Evolutionary conservation across 2,888 invertebrate species (phyloP).

Genomic region (Chloroclystis v-ata): DNA sequence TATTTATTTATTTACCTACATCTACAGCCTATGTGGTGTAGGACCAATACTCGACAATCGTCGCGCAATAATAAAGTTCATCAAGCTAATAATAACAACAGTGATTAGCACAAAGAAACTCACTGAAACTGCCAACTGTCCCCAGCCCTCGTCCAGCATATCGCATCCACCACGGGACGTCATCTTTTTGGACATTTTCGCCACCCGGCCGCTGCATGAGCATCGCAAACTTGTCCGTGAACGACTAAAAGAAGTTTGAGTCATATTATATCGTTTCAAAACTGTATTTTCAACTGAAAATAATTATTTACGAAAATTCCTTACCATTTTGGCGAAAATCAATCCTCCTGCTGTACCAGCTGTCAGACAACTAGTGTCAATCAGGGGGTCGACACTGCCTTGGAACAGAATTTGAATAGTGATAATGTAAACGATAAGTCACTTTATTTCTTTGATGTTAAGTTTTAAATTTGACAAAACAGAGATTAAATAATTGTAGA

Average conservation of each 20-base stretch:
- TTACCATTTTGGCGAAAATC: slow-evolving; percentile 75
- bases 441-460: no score
- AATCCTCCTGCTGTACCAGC: slow-evolving; percentile 64
- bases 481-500: no score
- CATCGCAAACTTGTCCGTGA: slow-evolving; percentile 87
- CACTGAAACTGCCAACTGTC: slow-evolving; percentile 90
- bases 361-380: slow-evolving; percentile 39
- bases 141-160: slow-evolving; percentile 90
- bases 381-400: no score
- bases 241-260: slow-evolving; percentile 77
- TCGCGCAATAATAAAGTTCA: slow-evolving; percentile 10
- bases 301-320: slow-evolving; percentile 42
- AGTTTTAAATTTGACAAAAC: no score
- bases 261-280: slow-evolving; percentile 31
- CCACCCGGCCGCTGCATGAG: slow-evolving; percentile 90
- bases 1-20: no score
- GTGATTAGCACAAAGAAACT: slow-evolving; percentile 57
- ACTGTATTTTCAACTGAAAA: slow-evolving; percentile 20
- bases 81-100: slow-evolving; percentile 14
- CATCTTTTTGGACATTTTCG: slow-evolving; percentile 87
- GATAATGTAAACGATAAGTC: no score
- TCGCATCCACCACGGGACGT: slow-evolving; percentile 93
- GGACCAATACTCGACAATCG: slow-evolving; percentile 1
- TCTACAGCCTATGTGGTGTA: no score
- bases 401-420: no score